These are phyloP conservation scores for Villa cingulata DNA, from an alignment of 2,888 invertebrate species.

Conservation along the genomic window DNA sequence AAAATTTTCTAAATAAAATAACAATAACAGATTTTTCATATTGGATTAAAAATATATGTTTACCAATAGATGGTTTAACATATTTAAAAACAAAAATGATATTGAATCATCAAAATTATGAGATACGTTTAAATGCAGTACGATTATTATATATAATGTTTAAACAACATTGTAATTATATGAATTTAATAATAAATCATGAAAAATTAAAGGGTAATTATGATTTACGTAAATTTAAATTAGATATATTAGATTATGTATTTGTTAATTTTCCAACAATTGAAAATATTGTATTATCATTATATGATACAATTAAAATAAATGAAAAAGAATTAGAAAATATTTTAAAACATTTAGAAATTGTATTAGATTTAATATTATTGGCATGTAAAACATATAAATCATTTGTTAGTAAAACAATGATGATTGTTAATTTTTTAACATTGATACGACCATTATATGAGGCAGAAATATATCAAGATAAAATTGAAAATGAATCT, in stretches of 20 bases:
- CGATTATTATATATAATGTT: constrained; percentile 35
- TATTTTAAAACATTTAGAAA: constrained; percentile 30
- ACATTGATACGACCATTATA: constrained; percentile 31
- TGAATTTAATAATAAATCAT: constrained; percentile 22
- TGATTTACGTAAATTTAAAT: constrained; percentile 29
- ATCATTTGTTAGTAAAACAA: constrained; percentile 30
- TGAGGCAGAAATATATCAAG: constrained; percentile 2
- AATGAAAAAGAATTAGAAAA: constrained; percentile 12
- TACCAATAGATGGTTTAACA: constrained; percentile 27
- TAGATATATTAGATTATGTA: constrained; percentile 33
- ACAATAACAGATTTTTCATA: constrained; percentile 27
- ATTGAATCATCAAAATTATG: constrained; percentile 17
- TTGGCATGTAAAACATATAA: constrained; percentile 30
- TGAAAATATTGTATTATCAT: constrained; percentile 26
- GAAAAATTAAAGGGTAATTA: constrained; percentile 27
- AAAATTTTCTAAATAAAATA: constrained; percentile 21
- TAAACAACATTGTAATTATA: constrained; percentile 32
- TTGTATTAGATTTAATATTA: constrained; percentile 29
- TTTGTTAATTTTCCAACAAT: constrained; percentile 30
- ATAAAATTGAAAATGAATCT: neutral
- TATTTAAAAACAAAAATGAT: constrained; percentile 19
- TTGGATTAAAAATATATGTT: constrained; percentile 30
- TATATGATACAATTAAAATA: constrained; percentile 22
- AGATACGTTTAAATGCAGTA: constrained; percentile 29
- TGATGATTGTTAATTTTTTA: constrained; percentile 30